Percentiles rank a stretch among this genome's conserved stretches.
Conservation (phyloP, 2,797 vertebrate genomes). For the Discoglossus pictus region DNA sequence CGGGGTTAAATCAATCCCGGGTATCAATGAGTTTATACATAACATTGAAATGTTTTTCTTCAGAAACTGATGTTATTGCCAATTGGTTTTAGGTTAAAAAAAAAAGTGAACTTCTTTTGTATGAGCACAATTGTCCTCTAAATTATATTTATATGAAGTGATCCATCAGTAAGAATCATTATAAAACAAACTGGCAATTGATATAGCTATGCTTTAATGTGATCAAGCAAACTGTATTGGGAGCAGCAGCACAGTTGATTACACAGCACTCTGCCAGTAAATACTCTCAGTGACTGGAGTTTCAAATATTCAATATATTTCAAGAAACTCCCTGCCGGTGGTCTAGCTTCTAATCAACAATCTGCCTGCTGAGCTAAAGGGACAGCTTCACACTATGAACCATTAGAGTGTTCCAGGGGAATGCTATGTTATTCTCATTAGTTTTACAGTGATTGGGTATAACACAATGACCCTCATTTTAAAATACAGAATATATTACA, state of each 20-base stretch:
- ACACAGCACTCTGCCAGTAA: not conserved
- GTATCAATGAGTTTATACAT: too few species aligned
- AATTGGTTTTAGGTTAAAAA: too few species aligned
- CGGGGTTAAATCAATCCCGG: too few species aligned
- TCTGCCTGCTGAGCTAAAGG: constrained; percentile 12
- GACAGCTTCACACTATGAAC: constrained; percentile 6
- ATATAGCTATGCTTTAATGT: not conserved
- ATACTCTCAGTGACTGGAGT: constrained; percentile 1
- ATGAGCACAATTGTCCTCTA: too few species aligned
- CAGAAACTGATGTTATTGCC: too few species aligned
- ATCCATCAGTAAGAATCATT: not conserved
- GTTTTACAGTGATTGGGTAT: constrained; percentile 7
- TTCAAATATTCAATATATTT: not conserved
- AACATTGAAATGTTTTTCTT: too few species aligned
- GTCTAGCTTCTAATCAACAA: constrained; percentile 10
- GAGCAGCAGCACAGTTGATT: not conserved
- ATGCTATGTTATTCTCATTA: constrained; percentile 17
- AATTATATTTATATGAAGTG: too few species aligned
- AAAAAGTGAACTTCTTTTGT: too few species aligned
- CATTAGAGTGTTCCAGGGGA: constrained; percentile 27
- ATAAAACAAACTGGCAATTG: not conserved
- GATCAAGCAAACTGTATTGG: not conserved
- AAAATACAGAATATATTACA: constrained; percentile 4
- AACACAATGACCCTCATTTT: constrained; percentile 1
- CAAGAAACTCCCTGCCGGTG: not conserved